Base-by-base conservation (phyloP, 1,140 invertebrate genomes). In the Catajapyx aquilonaris region DNA sequence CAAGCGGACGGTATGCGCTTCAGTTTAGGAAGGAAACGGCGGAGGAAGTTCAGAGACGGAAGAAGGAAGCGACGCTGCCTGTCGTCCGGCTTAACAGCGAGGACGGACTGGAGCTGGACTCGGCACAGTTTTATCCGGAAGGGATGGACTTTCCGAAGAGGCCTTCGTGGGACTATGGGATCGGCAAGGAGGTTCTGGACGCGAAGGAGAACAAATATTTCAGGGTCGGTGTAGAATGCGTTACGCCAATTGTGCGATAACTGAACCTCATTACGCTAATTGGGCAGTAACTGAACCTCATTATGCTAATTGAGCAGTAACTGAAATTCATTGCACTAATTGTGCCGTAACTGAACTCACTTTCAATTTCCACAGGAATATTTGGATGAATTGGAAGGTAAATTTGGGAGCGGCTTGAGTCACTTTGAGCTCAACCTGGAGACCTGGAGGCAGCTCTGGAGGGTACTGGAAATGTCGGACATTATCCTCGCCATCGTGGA, bases 381-480 rank as follows among this genome's bases (percentile, higher is more conserved):
- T 51, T 41, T 76, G 10, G 54, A 62, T 40, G 52, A 50, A 2
- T 58, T 78, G 35, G 60, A 69, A 46, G 51, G 51, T 19, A 52
- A 57, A 35, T 62, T 57, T 48, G 44, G 56, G 3, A 42, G 55
- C 21, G 56, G 66, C 2, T 46, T 78, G 7, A 76, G 74, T 52
- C 77, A 75, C 44, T 87, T 86, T 57, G 86, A 93, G 54, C 51
- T 90, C 21, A 93, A 93, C 59, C 55, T 91, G 42, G 86, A 93
- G 60, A 90, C 84, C 0, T 93, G 87, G 87, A 54, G 87, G 17
- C 87, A 93, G 49, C 53, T 93, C 25, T 91, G 87, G 87, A 62
- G 86, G 40, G 85, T 91, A 1, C 50, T 86, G 7, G 87, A 93
- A 57, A 86, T 88, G 66, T 81, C 80, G 5, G 86, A 93, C 47